Percentiles rank a stretch among this genome's conserved stretches.
phyloP scores from a whole-genome alignment of 2,888 invertebrate genomes.

The Pandemis corylana region DNA sequence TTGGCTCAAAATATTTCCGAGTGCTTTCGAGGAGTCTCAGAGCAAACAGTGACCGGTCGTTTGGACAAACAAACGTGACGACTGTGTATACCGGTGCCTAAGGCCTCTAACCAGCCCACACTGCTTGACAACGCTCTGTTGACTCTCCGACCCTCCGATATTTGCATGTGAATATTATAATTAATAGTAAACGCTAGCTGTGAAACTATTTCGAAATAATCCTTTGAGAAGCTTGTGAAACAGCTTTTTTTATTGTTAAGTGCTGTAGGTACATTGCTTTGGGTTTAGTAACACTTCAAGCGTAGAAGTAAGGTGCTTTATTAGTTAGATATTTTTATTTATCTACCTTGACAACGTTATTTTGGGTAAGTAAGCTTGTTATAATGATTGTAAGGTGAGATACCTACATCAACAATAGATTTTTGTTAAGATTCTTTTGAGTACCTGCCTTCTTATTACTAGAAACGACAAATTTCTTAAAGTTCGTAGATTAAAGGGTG shows the following conservation, averaged over 20 bases:
- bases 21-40: constrained; percentile 74
- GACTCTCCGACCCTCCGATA: constrained; percentile 69
- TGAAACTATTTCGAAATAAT: constrained; percentile 32
- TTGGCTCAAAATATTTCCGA: constrained; percentile 75
- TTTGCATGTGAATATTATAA: constrained; percentile 75
- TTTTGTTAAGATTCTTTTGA: not conserved
- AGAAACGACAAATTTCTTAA: not conserved
- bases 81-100: constrained; percentile 54
- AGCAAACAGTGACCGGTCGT: constrained; percentile 82
- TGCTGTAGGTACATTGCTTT: not conserved
- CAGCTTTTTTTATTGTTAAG: not conserved
- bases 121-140: constrained; percentile 68
- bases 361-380: not conserved
- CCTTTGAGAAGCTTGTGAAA: not conserved
- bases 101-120: constrained; percentile 68
- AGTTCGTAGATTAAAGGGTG: not conserved
- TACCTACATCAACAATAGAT: not conserved
- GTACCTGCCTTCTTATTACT: not conserved
- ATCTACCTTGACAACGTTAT: not conserved
- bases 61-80: constrained; percentile 73
- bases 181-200: constrained; percentile 51
- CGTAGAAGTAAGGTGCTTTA: not conserved
- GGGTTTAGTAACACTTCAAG: not conserved
- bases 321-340: not conserved
- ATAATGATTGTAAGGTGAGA: not conserved